phyloP scores from a whole-genome alignment of 2,888 invertebrate species.

The Limnephilus lunatus region DNA sequence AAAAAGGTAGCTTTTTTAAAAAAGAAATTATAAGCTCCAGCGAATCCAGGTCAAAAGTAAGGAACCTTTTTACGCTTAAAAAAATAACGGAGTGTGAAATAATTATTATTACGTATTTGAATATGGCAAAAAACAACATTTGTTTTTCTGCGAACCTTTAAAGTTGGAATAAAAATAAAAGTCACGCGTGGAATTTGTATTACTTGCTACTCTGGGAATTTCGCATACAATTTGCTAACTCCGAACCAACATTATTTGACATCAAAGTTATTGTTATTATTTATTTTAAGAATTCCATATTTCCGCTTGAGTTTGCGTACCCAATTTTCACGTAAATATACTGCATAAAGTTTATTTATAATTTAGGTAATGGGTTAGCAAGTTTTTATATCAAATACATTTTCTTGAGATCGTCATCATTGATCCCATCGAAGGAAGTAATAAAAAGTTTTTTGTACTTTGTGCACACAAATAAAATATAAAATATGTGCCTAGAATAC shows the following conservation, averaged over 20 bases:
- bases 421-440: neutral
- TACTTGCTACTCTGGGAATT: neutral
- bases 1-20: neutral
- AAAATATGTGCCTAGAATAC: too few relatives aligned
- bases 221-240: neutral
- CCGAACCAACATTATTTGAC: neutral
- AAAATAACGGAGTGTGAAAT: conserved; percentile 2
- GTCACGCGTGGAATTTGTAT: neutral
- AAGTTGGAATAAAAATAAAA: conserved; percentile 2
- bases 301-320: neutral
- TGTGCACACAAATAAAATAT: too few relatives aligned
- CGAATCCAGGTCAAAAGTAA: neutral
- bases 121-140: neutral
- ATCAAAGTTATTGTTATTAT: neutral
- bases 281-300: neutral
- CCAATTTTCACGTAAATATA: too few relatives aligned
- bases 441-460: too few relatives aligned
- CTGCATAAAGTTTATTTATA: too few relatives aligned
- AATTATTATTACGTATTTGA: neutral
- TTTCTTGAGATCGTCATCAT: neutral
- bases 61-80: neutral
- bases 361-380: too few relatives aligned
- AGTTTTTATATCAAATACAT: neutral
- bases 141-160: neutral
- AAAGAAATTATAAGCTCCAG: neutral